Base-by-base conservation (phyloP, 2,797 vertebrate species). In the Threskiornis aethiopicus region DNA sequence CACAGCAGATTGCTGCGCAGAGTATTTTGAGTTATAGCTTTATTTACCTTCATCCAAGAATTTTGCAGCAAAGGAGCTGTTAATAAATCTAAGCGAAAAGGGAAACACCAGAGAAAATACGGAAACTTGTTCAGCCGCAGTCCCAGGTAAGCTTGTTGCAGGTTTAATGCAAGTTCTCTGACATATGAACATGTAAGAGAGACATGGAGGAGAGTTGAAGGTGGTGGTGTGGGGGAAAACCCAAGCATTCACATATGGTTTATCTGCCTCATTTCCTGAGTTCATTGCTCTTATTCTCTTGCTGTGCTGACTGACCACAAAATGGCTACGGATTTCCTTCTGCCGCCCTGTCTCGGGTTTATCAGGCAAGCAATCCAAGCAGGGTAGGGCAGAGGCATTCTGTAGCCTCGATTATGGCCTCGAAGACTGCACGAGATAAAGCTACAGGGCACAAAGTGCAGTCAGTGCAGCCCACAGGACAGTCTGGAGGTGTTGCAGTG, bases 41-140 rank as follows among this genome's bases (percentile, higher is more conserved):
- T 94, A 83, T 96, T 96, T 97, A 67, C 49, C 44, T 81, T 87
- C 82, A 78, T 37, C 41, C 66, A 78, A 41, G 22, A 95, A 72
- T 90, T 95, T 76, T 78, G 78, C 62, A 85, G 41, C 62, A 62
- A 66, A 57, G 44, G 13, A 22, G 17, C 29, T 87, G 33, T 84
- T 72, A 76, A 52, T 67, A 91, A 93, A 91, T 81, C 35, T 35
- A 55, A 57, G 62, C 59, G 6, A 33, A 46, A 64, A 35, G 75
- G 54, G 5, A 57, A 93, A 80, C n/a, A 73, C 21, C 66, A 87
- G 80, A 4, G 5, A 64, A 89, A 87, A 85, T 31, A 61, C 7
- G 20, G 77, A 39, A 57, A 46, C 61, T 16, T 16, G 11, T 83
- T 89, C 64, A 88, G 47, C 79, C 61, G 69, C 62, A 35, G 37